Evolutionary conservation across 2,888 invertebrate species (phyloP), one percentile per base, ranked within the genome.

Genomic region (Drosophila crucigera): DNA sequence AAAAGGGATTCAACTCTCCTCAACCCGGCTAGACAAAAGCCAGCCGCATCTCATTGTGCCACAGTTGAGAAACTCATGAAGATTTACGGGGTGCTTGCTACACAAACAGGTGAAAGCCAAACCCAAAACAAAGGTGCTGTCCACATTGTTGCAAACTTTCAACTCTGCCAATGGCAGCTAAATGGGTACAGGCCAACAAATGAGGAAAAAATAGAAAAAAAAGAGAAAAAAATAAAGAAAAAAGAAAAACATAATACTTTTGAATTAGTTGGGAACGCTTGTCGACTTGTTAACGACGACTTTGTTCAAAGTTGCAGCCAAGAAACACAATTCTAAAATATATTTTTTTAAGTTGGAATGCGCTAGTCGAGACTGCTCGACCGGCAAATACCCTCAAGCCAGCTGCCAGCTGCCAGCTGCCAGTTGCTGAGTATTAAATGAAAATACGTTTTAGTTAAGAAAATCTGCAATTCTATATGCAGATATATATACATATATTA

Each of bases 81-180:
- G 68, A 78, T 76, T 78, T 78, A 68, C 72, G 78, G 52, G n/a
- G 62, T 72, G 76, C 58, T 76, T 39, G 56, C 35, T 60, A 65
- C 22, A 30, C 43, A 69, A 73, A 68, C 19, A 11, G n/a, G 19
- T 19, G 22, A 9, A 54, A 35, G 22, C n/a, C 33, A 54, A 39
- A 11, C 30, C 50, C 35, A 16, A 35, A 16, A 14, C 50, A 30
- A 61, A 9, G 67, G 43, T 37, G 49, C 30, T 59, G 28, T 54
- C 28, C 28, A 31, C 49, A 28, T 54, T 64, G 59, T 35, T 28
- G 41, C 31, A 14, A 35, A 28, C 31, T 58, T 28, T 3, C 19
- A 28, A 39, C 19, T 19, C 16, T 53, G 53, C 31, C 53, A 53
- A 33, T 33, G 19, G 14, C 53, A 53, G 22, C 22, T 1, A 33